These are phyloP conservation scores for Falcunculus frontatus DNA, from an alignment of 2,113 vertebrate species.

Conservation along the genomic window DNA sequence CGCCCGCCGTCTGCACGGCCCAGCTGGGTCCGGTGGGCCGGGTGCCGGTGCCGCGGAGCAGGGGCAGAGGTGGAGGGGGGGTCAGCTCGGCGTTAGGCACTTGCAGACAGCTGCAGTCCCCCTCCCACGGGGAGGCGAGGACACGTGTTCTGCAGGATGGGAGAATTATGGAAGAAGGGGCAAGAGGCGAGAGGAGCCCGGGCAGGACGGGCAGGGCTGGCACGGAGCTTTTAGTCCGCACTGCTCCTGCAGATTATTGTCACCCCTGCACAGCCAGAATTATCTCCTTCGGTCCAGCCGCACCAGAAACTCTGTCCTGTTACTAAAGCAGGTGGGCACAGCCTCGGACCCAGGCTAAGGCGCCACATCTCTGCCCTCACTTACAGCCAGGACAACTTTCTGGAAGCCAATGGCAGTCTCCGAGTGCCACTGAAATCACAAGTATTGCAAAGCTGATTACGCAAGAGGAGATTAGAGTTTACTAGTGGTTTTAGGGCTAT, in stretches of 20 bases:
- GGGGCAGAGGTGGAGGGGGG: not conserved
- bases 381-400: not conserved
- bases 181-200: not conserved
- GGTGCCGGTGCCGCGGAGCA: rapidly evolving
- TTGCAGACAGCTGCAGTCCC: not conserved
- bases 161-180: not conserved
- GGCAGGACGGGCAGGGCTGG: not conserved
- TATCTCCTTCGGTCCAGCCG: not conserved
- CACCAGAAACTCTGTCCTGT: not conserved
- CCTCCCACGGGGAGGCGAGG: not conserved
- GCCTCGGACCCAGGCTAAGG: not conserved
- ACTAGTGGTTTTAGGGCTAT: not conserved
- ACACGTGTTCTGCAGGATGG: not conserved
- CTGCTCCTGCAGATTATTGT: not conserved
- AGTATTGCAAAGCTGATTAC: not conserved
- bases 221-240: rapidly evolving
- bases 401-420: not conserved
- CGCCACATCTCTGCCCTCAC: not conserved
- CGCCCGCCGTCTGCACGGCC: too few relatives aligned
- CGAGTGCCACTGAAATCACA: not conserved
- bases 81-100: not conserved
- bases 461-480: not conserved
- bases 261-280: not conserved
- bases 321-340: not conserved
- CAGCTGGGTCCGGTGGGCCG: not conserved